Base-by-base conservation (phyloP, 2,797 vertebrate species). In the Salmo trutta region DNA sequence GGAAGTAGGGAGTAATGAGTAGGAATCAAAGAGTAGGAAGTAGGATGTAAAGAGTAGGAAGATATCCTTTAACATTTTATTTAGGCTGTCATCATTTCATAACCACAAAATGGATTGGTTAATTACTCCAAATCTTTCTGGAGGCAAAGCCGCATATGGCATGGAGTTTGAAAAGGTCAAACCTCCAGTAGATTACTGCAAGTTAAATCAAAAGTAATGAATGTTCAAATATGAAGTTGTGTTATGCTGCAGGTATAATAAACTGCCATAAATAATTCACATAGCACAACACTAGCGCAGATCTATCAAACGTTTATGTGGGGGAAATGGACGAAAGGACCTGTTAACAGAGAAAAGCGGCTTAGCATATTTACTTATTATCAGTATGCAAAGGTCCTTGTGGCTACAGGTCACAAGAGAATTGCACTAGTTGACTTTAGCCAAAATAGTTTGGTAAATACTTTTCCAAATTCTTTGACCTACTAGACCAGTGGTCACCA, bases 151-250 rank as follows among this genome's bases (percentile, higher is more conserved):
- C 19, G 31, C 31, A 16, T 69, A 69, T 69, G 66, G 66, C 66
- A 33, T 41, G 33, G 66, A 69, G 67, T 17, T 69, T 41, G 29
- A 10, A 33, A 33, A 69, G 67, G 67, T 69, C 67, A 75, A 82
- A 27, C 66, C 64, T 70, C 52, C 59, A 67, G 47, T 73, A 73
- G 59, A 65, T 62, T 76, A 74, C 67, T 21, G 16, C 17, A 41
- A 69, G 77, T 80, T 74, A 59, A 76, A 65, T 72, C n/a, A 16
- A 12, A 62, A 27, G 76, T 67, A 67, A 56, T 74, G 72, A 75
- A 75, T 53, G 66, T 75, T 79, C 78, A 84, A 79, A 79, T 78
- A 79, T 79, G 78, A 27, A 69, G 73, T 65, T 29, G 71, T 47
- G 71, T 51, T 59, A 65, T 56, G 19, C 47, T 52, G 47, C 24